Base-by-base conservation (phyloP, 2,797 vertebrate species). In the Melanotaenia nigrans region DNA sequence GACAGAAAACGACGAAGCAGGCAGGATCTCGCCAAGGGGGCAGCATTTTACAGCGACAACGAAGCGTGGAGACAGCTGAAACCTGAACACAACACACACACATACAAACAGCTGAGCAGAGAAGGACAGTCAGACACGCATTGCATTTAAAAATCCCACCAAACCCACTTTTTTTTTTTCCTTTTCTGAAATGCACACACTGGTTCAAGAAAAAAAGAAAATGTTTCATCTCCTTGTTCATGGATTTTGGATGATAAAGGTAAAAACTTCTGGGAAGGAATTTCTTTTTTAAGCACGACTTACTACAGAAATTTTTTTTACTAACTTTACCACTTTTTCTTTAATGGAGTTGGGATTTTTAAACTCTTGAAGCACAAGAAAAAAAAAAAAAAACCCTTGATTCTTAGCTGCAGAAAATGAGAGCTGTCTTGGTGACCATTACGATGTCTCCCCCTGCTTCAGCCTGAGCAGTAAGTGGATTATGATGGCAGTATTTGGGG, bases 381-480 rank as follows among this genome's bases (percentile, higher is more conserved):
- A 24, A 72, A 67, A 73, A 84, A 20, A 0, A 67, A 73, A 84
- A 20, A 0, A n/a, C 16, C 68, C 70, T 88, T 75, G 76, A 66
- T 78, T 85, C 78, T 84, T 68, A 72, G 76, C 68, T 32, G 55
- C 65, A 65, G 83, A 76, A 79, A 87, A 42, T 68, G 71, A 81
- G 74, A 75, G 77, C 73, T 59, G 72, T 75, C 60, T 83, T 77
- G 67, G 78, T 78, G 84, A 84, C 76, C 68, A 67, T 71, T 80
- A 59, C 78, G 78, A 91, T 82, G 71, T 71, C 58, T 81, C 59
- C 55, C 70, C 36, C 68, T 75, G 80, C 89, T 84, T 85, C 82
- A 74, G 72, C 83, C 73, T 86, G 71, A 88, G 71, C 82, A 61
- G 69, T 89, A 87, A 90, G 87, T 93, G 94, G 92, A 94, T 92